These are phyloP conservation scores for Hermetia illucens DNA, from an alignment of 1,140 invertebrate species.

Conservation along the genomic window DNA sequence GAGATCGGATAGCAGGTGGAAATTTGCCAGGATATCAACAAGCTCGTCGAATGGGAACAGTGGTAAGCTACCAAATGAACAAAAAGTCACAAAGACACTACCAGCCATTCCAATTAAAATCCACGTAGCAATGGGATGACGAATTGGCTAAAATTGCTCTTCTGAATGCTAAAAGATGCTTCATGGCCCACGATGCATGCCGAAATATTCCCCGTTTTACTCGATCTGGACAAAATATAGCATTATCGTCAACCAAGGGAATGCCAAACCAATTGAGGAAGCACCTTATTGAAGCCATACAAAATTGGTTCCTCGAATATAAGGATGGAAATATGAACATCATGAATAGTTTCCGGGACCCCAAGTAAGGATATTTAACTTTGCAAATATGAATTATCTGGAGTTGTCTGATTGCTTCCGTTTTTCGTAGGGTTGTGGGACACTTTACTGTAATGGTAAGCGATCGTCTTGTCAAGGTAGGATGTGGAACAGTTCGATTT, in stretches of 20 bases:
- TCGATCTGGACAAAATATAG: constrained; percentile 1
- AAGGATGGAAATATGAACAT: background rate
- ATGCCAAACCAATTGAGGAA: background rate
- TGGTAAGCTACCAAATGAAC: too few species aligned
- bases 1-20: too few species aligned
- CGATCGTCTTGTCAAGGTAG: background rate
- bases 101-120: too few species aligned
- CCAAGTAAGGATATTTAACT: too few species aligned
- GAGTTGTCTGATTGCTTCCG: too few species aligned
- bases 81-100: too few species aligned
- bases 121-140: constrained; percentile 16
- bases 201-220: background rate
- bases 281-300: background rate
- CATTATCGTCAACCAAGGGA: background rate
- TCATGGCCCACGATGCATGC: constrained; percentile 7
- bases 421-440: background rate
- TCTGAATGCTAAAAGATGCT: constrained; percentile 18
- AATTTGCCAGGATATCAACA: too few species aligned
- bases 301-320: background rate
- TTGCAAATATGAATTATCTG: too few species aligned
- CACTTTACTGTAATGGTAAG: constrained; percentile 1
- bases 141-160: constrained; percentile 14
- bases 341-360: background rate
- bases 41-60: too few species aligned
- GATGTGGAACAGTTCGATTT: constrained; percentile 3